Conservation (phyloP, 2,888 invertebrate genomes). For the Busseola fusca region DNA sequence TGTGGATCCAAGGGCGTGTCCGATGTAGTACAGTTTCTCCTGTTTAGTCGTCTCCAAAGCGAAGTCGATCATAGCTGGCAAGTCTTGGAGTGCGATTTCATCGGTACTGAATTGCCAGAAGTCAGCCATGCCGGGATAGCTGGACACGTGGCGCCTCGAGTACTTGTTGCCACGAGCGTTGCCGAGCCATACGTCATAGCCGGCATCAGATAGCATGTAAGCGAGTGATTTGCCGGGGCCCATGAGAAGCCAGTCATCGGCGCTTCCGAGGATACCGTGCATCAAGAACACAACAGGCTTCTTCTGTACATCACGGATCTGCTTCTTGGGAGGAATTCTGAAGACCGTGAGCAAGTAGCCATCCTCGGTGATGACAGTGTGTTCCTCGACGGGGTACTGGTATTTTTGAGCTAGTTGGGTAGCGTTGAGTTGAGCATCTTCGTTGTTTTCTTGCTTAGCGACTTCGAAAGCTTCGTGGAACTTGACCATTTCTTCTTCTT, state of each 20-base stretch:
- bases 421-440: slow-evolving; percentile 70
- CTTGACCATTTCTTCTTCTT: slow-evolving; percentile 71
- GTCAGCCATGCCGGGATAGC: slow-evolving; percentile 75
- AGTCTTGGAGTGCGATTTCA: slow-evolving; percentile 82
- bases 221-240: slow-evolving; percentile 88
- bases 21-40: slow-evolving; percentile 80
- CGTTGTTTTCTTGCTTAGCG: slow-evolving; percentile 64
- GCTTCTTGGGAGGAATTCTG: slow-evolving; percentile 78
- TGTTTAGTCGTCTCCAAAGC: slow-evolving; percentile 74
- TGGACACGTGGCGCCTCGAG: slow-evolving; percentile 78
- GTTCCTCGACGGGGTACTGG: slow-evolving; percentile 78
- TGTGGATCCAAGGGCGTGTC: slow-evolving; percentile 79
- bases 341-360: slow-evolving; percentile 83
- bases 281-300: slow-evolving; percentile 87
- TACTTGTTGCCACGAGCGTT: slow-evolving; percentile 84
- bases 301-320: slow-evolving; percentile 64
- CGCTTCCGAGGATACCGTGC: slow-evolving; percentile 91
- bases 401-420: slow-evolving; percentile 76
- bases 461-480: slow-evolving; percentile 72
- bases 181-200: slow-evolving; percentile 85
- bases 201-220: slow-evolving; percentile 79
- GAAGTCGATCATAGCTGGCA: slow-evolving; percentile 84
- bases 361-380: slow-evolving; percentile 80
- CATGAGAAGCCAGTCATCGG: slow-evolving; percentile 91
- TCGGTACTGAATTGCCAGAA: slow-evolving; percentile 86